Evolutionary conservation across 2,888 invertebrate species (phyloP).

Genomic region (Lasioglossum marginatum): DNA sequence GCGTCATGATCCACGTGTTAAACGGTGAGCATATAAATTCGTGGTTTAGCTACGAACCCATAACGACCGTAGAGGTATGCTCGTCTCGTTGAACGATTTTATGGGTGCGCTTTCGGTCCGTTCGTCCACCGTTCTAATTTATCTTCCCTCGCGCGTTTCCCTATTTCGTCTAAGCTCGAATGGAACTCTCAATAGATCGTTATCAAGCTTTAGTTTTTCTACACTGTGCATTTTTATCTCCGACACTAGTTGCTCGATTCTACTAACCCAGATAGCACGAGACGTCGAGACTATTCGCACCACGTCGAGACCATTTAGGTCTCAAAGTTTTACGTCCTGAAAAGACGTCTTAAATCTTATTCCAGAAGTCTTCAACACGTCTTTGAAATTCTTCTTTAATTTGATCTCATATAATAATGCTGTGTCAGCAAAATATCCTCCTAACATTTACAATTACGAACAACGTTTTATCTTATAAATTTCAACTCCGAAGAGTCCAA

Average conservation of each 20-base stretch:
- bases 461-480: not conserved
- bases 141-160: not conserved
- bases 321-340: too few relatives aligned
- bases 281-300: too few relatives aligned
- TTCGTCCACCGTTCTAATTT: not conserved
- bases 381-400: too few relatives aligned
- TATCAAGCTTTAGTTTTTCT: not conserved
- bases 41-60: not conserved
- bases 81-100: not conserved
- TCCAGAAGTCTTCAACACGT: too few relatives aligned
- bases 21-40: constrained; percentile 75
- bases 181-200: not conserved
- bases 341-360: too few relatives aligned
- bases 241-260: not conserved
- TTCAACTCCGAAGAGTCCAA: too few relatives aligned
- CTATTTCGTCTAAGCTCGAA: not conserved
- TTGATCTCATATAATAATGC: not conserved
- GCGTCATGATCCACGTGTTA: constrained; percentile 80
- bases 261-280: too few relatives aligned
- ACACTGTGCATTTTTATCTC: not conserved
- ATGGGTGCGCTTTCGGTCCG: not conserved
- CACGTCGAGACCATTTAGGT: too few relatives aligned
- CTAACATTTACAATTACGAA: too few relatives aligned
- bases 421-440: not conserved
- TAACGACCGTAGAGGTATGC: not conserved